phyloP scores from a whole-genome alignment of 2,888 invertebrate species.

The Nebria salina region DNA sequence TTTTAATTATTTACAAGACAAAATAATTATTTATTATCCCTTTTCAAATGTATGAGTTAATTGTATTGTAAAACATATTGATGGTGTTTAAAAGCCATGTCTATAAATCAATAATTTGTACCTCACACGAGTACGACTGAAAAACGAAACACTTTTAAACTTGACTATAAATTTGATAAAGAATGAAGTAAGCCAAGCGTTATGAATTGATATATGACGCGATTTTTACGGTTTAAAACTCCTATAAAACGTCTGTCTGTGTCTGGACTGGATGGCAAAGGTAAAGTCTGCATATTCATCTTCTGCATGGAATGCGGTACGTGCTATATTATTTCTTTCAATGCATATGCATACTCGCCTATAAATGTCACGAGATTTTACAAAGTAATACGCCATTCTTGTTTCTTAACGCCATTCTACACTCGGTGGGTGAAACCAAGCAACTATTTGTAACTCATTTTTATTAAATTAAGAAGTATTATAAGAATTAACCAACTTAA shows the following conservation, averaged over 20 bases:
- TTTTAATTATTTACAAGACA: no score
- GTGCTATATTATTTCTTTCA: slow-evolving; percentile 17
- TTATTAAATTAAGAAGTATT: not conserved
- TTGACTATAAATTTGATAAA: not conserved
- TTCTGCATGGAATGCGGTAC: slow-evolving; percentile 26
- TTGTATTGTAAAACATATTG: no score
- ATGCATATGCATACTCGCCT: slow-evolving; percentile 23
- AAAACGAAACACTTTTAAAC: not conserved
- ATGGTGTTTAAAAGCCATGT: not conserved
- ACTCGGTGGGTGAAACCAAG: not conserved
- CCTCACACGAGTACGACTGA: not conserved
- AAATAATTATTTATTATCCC: no score
- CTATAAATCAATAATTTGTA: not conserved
- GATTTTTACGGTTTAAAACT: slow-evolving; percentile 28
- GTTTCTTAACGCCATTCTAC: not conserved
- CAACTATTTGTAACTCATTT: no score
- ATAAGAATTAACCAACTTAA: not conserved
- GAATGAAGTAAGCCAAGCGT: slow-evolving; percentile 2
- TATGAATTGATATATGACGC: slow-evolving; percentile 32
- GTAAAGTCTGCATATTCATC: slow-evolving; percentile 20
- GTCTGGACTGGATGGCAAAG: slow-evolving; percentile 4
- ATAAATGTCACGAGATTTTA: slow-evolving; percentile 31
- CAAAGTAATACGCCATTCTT: not conserved
- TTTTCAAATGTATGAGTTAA: no score
- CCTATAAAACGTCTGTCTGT: slow-evolving; percentile 34